Conservation (phyloP, 2,888 invertebrate species). For the Sesamia inferens region DNA sequence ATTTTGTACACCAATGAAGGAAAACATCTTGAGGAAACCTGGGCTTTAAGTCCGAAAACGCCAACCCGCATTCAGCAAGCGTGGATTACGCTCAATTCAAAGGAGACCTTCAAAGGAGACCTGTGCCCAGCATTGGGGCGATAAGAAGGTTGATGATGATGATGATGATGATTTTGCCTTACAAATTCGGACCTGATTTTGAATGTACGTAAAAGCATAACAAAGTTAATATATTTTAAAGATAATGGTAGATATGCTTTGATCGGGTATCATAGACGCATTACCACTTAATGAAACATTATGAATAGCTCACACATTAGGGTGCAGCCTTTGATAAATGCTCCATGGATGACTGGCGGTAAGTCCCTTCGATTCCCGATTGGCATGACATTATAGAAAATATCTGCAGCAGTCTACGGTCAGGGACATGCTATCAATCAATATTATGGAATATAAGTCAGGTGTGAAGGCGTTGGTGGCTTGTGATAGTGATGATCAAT, state of each 20-base stretch:
- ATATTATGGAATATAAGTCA: constrained; percentile 65
- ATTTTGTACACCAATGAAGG: too few species aligned
- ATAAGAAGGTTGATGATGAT: neutral
- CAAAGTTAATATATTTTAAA: constrained; percentile 37
- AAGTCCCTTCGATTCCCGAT: constrained; percentile 82
- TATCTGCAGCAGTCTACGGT: constrained; percentile 64
- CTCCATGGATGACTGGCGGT: constrained; percentile 82
- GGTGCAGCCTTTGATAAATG: constrained; percentile 88
- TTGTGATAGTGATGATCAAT: constrained; percentile 29
- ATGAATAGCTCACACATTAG: constrained; percentile 85
- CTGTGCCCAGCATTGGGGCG: too few species aligned
- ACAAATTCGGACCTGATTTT: too few species aligned
- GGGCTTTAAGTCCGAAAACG: too few species aligned
- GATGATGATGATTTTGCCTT: too few species aligned
- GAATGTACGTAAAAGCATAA: constrained; percentile 30
- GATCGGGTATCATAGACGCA: constrained; percentile 79
- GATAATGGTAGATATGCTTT: constrained; percentile 42
- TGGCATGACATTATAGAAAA: constrained; percentile 76
- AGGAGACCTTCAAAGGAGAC: too few species aligned
- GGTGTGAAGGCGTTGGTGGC: constrained; percentile 38
- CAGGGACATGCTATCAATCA: constrained; percentile 71
- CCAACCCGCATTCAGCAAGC: too few species aligned
- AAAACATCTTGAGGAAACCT: too few species aligned
- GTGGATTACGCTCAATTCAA: too few species aligned
- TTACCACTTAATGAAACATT: constrained; percentile 89